Base-by-base conservation (phyloP, 2,888 invertebrate genomes). In the Tetrapedia diversipes region DNA sequence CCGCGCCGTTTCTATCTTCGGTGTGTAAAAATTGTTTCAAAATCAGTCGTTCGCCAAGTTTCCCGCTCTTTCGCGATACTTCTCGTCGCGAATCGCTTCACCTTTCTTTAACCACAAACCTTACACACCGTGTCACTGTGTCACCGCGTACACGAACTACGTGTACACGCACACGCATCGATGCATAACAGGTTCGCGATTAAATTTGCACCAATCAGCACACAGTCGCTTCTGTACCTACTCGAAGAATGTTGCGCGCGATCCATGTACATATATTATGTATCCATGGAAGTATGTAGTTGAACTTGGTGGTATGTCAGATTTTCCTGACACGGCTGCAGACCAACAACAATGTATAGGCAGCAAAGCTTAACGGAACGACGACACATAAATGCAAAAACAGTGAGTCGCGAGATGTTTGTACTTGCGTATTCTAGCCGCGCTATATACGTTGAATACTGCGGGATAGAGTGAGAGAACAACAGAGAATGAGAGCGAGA, bases 341-440 rank as follows among this genome's bases (percentile, higher is more conserved):
- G n/a, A 49, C 10, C 11, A 49, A 65, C 32, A 43, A n/a, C n/a
- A n/a, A n/a, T n/a, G n/a, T n/a, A 39, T 6, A 1, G 14, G 16
- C 24, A 49, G 22, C 57, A 59, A 57, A 49, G 7, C 19, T 43
- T 57, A 32, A 47, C 45, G 45, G 10, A 32, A 47, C 45, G 37
- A 37, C 49, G 39, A 41, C 47, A 34, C 68, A 56, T 45, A 43
- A 61, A 65, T 63, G 45, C 64, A 39, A 63, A 71, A 64, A 67
- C 66, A 32, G 47, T 56, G 32, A 60, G 19, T 14, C 54, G 39
- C 74, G 59, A 43, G 60, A 69, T 86, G 80, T 87, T 86, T 86
- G 86, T 87, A 87, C 84, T 82, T 87, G 87, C 87, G 86, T 86
- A 82, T 75, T 83, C 64, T 49, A 51, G 60, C 61, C 67, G 69